Conservation (phyloP, 1,140 invertebrate genomes). For the Lasioglossum baleicum region DNA sequence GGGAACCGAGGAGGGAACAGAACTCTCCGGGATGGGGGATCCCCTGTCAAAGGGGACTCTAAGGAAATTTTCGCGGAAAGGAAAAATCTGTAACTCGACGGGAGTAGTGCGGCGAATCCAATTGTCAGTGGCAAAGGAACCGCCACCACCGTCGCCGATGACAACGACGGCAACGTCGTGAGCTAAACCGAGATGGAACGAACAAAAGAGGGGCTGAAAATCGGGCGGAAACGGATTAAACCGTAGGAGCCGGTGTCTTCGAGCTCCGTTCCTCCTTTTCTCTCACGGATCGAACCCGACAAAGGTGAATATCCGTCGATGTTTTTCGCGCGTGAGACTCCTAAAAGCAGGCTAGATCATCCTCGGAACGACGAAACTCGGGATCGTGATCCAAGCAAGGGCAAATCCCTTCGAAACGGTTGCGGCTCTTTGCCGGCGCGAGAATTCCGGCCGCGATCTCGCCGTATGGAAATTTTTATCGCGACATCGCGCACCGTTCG, state of each 20-base stretch:
- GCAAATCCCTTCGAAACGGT: background rate
- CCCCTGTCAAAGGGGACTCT: slow-evolving; percentile 59
- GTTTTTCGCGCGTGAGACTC: background rate
- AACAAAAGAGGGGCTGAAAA: background rate
- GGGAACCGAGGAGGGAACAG: background rate
- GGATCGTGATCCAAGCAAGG: background rate
- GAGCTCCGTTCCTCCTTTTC: background rate
- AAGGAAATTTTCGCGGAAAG: slow-evolving; percentile 64
- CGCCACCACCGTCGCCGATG: background rate
- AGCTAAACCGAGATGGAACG: slow-evolving; percentile 19
- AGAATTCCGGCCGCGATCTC: background rate
- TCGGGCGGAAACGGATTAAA: background rate
- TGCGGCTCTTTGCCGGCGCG: background rate
- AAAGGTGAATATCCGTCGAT: background rate
- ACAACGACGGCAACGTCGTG: slow-evolving; percentile 8
- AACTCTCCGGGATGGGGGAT: slow-evolving; percentile 19
- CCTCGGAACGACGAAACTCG: background rate
- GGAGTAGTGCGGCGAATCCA: slow-evolving; percentile 67
- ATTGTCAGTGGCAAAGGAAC: slow-evolving; percentile 67
- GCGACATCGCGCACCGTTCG: slow-evolving; percentile 1
- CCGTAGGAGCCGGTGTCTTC: slow-evolving; percentile 1
- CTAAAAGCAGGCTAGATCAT: too few species aligned
- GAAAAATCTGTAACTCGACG: slow-evolving; percentile 70
- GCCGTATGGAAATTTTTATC: slow-evolving; percentile 28
- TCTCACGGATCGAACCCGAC: background rate